These are phyloP conservation scores for Hypena proboscidalis DNA, from an alignment of 2,888 invertebrate species.

Conservation along the genomic window DNA sequence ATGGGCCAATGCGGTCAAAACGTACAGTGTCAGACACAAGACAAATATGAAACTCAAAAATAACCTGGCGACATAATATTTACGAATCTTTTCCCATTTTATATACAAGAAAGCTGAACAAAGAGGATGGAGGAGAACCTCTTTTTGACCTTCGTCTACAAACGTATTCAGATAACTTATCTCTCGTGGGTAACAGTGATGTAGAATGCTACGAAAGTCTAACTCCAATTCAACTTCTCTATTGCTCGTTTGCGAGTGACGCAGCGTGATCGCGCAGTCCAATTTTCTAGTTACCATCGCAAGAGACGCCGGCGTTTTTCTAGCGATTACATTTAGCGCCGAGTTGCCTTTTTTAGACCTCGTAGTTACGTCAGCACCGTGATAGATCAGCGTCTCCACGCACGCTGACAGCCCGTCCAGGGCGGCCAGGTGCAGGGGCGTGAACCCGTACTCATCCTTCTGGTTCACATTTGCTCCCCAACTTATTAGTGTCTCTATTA, in stretches of 20 bases:
- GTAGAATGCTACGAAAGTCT: slow-evolving; percentile 92
- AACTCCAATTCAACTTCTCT: slow-evolving; percentile 93
- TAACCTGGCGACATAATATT: slow-evolving; percentile 93
- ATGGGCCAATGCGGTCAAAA: slow-evolving; percentile 92
- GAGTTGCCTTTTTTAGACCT: slow-evolving; percentile 95
- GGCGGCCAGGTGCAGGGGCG: slow-evolving; percentile 94
- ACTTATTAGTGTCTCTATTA: slow-evolving; percentile 90
- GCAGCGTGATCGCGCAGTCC: slow-evolving; percentile 91
- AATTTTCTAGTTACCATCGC: slow-evolving; percentile 93
- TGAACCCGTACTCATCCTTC: slow-evolving; percentile 94
- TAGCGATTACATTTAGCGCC: slow-evolving; percentile 92
- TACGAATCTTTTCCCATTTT: slow-evolving; percentile 96
- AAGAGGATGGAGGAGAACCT: slow-evolving; percentile 93
- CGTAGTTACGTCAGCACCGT: slow-evolving; percentile 95
- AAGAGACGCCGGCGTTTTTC: slow-evolving; percentile 94
- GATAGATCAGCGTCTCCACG: slow-evolving; percentile 92
- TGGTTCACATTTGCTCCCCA: slow-evolving; percentile 94
- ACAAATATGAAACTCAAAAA: slow-evolving; percentile 93
- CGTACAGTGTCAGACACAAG: slow-evolving; percentile 92
- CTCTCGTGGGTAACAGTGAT: slow-evolving; percentile 93
- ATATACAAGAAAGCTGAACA: slow-evolving; percentile 95
- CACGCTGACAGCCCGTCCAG: slow-evolving; percentile 93
- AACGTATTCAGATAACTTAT: slow-evolving; percentile 94
- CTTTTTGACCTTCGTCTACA: slow-evolving; percentile 95
- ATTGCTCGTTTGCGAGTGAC: slow-evolving; percentile 91